A percentile compares a stretch with the other conserved stretches of the same genome.
phyloP scores from a whole-genome alignment of 2,888 invertebrate genomes.

The Drosophila quinaria region DNA sequence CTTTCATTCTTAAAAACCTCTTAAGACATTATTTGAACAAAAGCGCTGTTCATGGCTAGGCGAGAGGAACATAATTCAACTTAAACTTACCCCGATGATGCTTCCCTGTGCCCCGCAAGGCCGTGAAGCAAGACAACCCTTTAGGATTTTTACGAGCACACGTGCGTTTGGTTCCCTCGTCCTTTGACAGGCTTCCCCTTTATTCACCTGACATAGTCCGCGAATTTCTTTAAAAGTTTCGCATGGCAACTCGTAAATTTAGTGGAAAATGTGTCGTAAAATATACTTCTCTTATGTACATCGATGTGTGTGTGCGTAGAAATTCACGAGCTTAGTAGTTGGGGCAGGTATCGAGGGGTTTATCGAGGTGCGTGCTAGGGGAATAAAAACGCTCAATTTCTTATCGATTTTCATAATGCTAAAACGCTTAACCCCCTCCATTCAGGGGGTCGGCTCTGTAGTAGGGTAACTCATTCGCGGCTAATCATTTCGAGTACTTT shows the following conservation, averaged over 20 bases:
- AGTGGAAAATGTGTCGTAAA: slow-evolving; percentile 64
- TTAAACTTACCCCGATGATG: not conserved
- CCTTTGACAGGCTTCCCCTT: not conserved
- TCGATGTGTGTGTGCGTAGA: slow-evolving; percentile 1
- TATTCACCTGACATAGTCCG: slow-evolving; percentile 16
- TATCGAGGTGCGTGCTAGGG: slow-evolving; percentile 46
- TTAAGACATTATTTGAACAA: not conserved
- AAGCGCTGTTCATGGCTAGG: not conserved
- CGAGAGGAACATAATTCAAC: not conserved
- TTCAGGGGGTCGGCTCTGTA: no score
- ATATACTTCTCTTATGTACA: slow-evolving; percentile 33
- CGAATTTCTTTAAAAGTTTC: slow-evolving; percentile 67
- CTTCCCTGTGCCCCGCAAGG: not conserved
- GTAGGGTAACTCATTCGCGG: slow-evolving; percentile 48
- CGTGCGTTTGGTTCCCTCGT: slow-evolving; percentile 51
- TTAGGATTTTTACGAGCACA: slow-evolving; percentile 61
- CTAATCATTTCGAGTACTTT: slow-evolving; percentile 67
- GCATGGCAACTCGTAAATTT: slow-evolving; percentile 63
- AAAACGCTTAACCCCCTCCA: slow-evolving; percentile 29
- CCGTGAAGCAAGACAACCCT: slow-evolving; percentile 49
- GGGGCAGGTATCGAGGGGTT: slow-evolving; percentile 9
- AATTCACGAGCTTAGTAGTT: not conserved
- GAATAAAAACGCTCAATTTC: slow-evolving; percentile 40
- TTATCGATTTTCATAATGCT: slow-evolving; percentile 60
- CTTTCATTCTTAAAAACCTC: not conserved